Evolutionary conservation across 1,140 invertebrate genomes (phyloP).

Genomic region (Aphelenchoides besseyi): DNA sequence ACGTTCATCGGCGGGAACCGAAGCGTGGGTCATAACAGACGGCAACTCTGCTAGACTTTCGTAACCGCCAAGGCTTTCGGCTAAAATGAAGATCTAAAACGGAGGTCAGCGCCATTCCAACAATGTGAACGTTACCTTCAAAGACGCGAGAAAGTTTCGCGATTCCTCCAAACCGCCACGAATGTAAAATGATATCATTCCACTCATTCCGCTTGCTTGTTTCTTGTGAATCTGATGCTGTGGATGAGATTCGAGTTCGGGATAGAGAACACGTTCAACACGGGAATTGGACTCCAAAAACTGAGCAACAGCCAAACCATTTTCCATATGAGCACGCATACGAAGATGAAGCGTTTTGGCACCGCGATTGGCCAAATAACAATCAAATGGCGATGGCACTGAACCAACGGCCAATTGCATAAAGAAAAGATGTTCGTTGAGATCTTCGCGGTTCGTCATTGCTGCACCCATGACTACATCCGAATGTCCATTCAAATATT

Average conservation of each 20-base stretch:
- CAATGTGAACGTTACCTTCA: slow-evolving; percentile 24
- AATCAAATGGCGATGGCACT: slow-evolving; percentile 92
- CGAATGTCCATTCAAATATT: slow-evolving; percentile 97
- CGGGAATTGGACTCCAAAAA: slow-evolving; percentile 72
- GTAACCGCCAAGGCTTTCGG: slow-evolving; percentile 66
- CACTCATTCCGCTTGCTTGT: slow-evolving; percentile 83
- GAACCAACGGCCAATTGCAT: slow-evolving; percentile 70
- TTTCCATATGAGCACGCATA: slow-evolving; percentile 83
- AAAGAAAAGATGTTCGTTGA: slow-evolving; percentile 28
- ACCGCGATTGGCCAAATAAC: slow-evolving; percentile 84
- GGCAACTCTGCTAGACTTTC: slow-evolving; percentile 66
- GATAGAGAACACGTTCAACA: slow-evolving; percentile 79
- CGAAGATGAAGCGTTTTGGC: slow-evolving; percentile 87
- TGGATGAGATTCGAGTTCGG: slow-evolving; percentile 80
- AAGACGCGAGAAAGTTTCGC: slow-evolving; percentile 71
- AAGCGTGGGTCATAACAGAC: slow-evolving; percentile 56
- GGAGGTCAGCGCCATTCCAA: neutral
- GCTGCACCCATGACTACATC: slow-evolving; percentile 87
- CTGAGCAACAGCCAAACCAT: slow-evolving; percentile 73
- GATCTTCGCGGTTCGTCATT: slow-evolving; percentile 27
- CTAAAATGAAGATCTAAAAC: slow-evolving; percentile 63
- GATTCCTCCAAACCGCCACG: slow-evolving; percentile 75
- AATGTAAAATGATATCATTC: slow-evolving; percentile 84
- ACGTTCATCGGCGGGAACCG: slow-evolving; percentile 67
- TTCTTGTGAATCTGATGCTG: slow-evolving; percentile 77